These are phyloP conservation scores for Drosophila infuscata DNA, from an alignment of 2,888 invertebrate genomes.

Conservation along the genomic window DNA sequence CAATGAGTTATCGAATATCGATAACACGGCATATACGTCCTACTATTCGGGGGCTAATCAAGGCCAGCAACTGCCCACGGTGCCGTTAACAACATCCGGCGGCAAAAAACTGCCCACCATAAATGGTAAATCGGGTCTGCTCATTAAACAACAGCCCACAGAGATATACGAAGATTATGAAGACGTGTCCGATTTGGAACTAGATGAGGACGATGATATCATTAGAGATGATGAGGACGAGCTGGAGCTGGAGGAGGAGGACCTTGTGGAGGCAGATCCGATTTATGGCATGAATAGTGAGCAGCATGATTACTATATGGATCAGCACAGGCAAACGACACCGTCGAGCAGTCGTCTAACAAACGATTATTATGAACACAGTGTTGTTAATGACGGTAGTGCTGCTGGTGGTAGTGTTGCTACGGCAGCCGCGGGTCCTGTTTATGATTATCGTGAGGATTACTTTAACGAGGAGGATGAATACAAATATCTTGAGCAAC, in stretches of 20 bases:
- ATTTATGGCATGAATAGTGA: slow-evolving; percentile 83
- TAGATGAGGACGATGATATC: slow-evolving; percentile 53
- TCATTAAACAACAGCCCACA: slow-evolving; percentile 84
- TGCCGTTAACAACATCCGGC: slow-evolving; percentile 77
- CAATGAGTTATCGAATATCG: slow-evolving; percentile 27
- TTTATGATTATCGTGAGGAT: slow-evolving; percentile 84
- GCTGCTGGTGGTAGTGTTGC: neutral
- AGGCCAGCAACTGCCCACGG: slow-evolving; percentile 68
- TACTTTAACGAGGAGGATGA: slow-evolving; percentile 85
- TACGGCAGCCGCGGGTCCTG: neutral
- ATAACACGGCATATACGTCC: slow-evolving; percentile 38
- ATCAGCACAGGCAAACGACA: slow-evolving; percentile 64
- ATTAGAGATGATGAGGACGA: slow-evolving; percentile 38
- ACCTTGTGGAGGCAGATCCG: slow-evolving; percentile 27
- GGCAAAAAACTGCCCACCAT: slow-evolving; percentile 84
- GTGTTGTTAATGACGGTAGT: slow-evolving; percentile 59
- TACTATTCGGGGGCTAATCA: slow-evolving; percentile 67
- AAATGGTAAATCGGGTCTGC: slow-evolving; percentile 80
- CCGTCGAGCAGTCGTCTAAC: slow-evolving; percentile 56
- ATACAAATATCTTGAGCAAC: slow-evolving; percentile 84
- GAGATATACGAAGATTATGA: slow-evolving; percentile 82
- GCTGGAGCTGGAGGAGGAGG: neutral
- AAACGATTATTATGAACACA: slow-evolving; percentile 82
- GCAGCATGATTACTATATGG: slow-evolving; percentile 83
- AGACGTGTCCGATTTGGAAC: slow-evolving; percentile 7